Percentiles rank a stretch among this genome's conserved stretches.
Evolutionary conservation across 2,113 vertebrate species (phyloP).

Genomic region (Ovis aries): ARS-UI_Ramb_v3.0 NC_056060.1:45897501-45898000

Average conservation of each 20-base stretch:
- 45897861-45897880: neutral
- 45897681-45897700: neutral
- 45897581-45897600: neutral
- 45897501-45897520: neutral
- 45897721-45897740: neutral
- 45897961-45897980: neutral
- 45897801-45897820: neutral
- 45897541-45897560: neutral
- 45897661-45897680: neutral
- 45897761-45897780: neutral
- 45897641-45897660: neutral
- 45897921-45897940: neutral
- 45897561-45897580: neutral
- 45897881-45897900: neutral
- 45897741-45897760: neutral
- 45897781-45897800: neutral
- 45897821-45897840: neutral
- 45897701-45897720: neutral
- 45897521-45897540: neutral
- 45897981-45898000: neutral
- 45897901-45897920: neutral
- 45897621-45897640: neutral
- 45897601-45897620: neutral
- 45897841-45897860: neutral
- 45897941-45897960: neutral